A percentile compares a stretch with the other conserved stretches of the same genome.
Conservation (phyloP, 2,113 vertebrate genomes). For the Lophotis ruficrista region DNA sequence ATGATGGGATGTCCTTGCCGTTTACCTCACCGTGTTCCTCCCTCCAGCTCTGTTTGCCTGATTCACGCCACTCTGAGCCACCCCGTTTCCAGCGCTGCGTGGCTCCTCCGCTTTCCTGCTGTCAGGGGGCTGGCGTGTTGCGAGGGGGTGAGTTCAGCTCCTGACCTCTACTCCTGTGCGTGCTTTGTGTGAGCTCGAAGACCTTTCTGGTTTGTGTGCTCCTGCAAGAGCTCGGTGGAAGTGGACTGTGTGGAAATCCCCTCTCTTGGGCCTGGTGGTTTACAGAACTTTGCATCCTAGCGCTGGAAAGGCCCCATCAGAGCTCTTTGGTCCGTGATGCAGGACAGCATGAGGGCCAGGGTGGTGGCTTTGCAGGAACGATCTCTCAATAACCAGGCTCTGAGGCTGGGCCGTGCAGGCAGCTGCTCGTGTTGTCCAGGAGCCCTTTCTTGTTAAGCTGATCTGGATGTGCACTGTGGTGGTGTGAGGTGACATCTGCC, state of each 20-base stretch:
- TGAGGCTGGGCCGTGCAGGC: not conserved
- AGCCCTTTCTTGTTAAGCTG: not conserved
- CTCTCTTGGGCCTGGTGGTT: not conserved
- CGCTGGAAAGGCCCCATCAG: rapidly evolving
- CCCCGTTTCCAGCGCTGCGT: rapidly evolving
- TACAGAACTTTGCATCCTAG: not conserved
- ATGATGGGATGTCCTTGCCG: not conserved
- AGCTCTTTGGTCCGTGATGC: not conserved
- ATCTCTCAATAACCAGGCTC: not conserved
- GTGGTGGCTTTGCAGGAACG: not conserved
- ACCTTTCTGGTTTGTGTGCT: not conserved
- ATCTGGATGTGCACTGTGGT: not conserved
- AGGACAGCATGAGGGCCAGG: not conserved
- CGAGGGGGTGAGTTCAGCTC: not conserved
- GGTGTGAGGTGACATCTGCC: not conserved
- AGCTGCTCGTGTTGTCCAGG: rapidly evolving
- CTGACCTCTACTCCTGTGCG: not conserved
- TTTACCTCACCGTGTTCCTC: not conserved
- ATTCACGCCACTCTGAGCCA: rapidly evolving
- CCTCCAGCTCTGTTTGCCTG: not conserved
- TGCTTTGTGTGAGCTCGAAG: not conserved
- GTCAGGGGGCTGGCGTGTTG: not conserved
- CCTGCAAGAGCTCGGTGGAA: not conserved
- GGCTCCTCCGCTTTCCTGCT: not conserved
- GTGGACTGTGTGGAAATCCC: not conserved